A percentile compares a stretch with the other conserved stretches of the same genome.
Evolutionary conservation across 2,113 vertebrate genomes (phyloP).

Genomic region (Petrocephalus zakoni): DNA sequence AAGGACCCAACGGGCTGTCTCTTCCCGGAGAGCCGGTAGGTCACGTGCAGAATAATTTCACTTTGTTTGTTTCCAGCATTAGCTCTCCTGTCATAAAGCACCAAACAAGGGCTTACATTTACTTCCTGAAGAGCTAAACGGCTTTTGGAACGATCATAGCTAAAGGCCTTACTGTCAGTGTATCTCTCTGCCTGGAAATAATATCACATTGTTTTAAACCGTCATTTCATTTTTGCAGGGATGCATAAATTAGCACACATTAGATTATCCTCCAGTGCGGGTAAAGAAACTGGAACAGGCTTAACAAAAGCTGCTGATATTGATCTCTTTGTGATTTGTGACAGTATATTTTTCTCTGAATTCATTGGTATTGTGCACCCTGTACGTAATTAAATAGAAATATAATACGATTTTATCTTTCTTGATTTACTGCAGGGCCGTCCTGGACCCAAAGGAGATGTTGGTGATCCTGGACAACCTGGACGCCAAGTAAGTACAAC

Average conservation of each 20-base stretch:
- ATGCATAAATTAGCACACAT: constrained; percentile 12
- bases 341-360: neutral
- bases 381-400: neutral
- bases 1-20: constrained; percentile 89
- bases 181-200: constrained; percentile 28
- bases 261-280: constrained; percentile 29
- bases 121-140: constrained; percentile 15
- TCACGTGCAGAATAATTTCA: constrained; percentile 21
- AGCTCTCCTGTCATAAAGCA: neutral
- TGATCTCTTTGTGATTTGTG: neutral
- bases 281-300: neutral
- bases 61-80: neutral
- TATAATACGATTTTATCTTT: neutral
- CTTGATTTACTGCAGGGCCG: constrained; percentile 67
- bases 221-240: neutral
- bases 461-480: constrained; percentile 77
- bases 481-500: constrained; percentile 66
- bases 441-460: constrained; percentile 87
- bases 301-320: neutral
- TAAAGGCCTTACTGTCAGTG: constrained; percentile 17
- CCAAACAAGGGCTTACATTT: neutral
- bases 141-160: constrained; percentile 1
- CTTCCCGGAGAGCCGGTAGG: constrained; percentile 90
- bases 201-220: constrained; percentile 16
- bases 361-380: neutral